Evolutionary conservation across 2,797 vertebrate species (phyloP).

Genomic region (Limnodromus scolopaceus): DNA sequence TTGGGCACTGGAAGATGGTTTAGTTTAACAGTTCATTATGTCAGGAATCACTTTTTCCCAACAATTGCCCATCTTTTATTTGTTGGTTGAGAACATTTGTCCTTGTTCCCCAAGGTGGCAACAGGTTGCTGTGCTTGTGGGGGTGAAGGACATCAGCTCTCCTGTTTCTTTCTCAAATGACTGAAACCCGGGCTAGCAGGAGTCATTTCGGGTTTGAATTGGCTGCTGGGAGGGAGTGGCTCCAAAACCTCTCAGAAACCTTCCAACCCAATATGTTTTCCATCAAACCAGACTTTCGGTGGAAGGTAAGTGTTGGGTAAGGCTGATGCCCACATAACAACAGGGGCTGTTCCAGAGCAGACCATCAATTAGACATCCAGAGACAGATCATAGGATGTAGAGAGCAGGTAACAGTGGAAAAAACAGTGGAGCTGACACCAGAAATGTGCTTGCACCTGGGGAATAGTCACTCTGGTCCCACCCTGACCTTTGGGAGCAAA

Average conservation of each 20-base stretch:
- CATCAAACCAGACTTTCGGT: neutral
- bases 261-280: neutral
- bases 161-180: neutral
- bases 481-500: neutral
- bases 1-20: neutral
- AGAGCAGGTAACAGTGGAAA: neutral
- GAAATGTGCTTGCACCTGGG: neutral
- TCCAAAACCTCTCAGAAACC: neutral
- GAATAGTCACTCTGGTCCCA: neutral
- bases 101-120: neutral
- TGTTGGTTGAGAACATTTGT: neutral
- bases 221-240: neutral
- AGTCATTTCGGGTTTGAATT: neutral
- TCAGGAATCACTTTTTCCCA: neutral
- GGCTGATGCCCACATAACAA: neutral
- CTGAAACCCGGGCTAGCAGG: neutral
- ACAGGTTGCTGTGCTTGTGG: neutral
- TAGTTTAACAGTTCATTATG: neutral
- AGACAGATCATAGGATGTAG: neutral
- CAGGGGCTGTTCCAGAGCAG: neutral
- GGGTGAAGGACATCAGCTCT: neutral
- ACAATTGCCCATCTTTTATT: neutral
- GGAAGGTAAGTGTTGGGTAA: neutral
- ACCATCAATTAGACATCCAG: neutral
- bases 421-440: neutral